Evolutionary conservation across 2,797 vertebrate species (phyloP).

Genomic region (Apogon talboti): DNA sequence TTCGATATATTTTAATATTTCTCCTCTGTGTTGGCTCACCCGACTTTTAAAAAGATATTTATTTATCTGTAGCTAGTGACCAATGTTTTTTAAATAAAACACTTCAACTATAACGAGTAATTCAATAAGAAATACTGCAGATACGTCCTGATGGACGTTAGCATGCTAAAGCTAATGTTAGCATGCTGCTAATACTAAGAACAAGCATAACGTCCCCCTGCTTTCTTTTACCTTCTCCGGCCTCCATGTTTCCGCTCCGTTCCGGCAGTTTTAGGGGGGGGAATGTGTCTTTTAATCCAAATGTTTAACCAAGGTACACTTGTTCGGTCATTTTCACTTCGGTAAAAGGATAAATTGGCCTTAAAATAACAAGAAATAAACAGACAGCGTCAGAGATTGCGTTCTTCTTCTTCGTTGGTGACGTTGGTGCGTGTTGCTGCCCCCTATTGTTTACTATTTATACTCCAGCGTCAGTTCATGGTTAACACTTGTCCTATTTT

Average conservation of each 20-base stretch:
- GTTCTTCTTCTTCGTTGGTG: slow-evolving; percentile 1
- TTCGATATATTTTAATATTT: no score
- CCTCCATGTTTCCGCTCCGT: slow-evolving; percentile 55
- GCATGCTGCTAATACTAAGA: neutral
- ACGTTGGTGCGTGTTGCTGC: neutral
- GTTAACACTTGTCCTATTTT: no score
- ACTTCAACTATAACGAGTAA: no score
- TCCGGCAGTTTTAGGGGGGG: neutral
- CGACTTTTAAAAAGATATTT: no score
- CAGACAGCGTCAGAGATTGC: slow-evolving; percentile 22
- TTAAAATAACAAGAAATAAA: neutral
- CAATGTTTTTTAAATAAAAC: no score
- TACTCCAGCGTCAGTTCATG: no score
- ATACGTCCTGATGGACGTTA: slow-evolving; percentile 5
- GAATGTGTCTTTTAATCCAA: accelerated
- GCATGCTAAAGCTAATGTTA: slow-evolving; percentile 37
- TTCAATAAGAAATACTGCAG: no score
- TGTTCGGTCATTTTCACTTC: slow-evolving; percentile 9
- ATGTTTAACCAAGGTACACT: neutral
- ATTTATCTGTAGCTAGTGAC: no score
- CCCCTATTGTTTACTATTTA: neutral
- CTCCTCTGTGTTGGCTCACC: no score
- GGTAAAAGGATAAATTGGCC: neutral
- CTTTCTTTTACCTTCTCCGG: slow-evolving; percentile 66
- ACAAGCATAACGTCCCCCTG: neutral